Evolutionary conservation across 2,113 vertebrate species (phyloP).

Genomic region (Eubucco bourcierii): DNA sequence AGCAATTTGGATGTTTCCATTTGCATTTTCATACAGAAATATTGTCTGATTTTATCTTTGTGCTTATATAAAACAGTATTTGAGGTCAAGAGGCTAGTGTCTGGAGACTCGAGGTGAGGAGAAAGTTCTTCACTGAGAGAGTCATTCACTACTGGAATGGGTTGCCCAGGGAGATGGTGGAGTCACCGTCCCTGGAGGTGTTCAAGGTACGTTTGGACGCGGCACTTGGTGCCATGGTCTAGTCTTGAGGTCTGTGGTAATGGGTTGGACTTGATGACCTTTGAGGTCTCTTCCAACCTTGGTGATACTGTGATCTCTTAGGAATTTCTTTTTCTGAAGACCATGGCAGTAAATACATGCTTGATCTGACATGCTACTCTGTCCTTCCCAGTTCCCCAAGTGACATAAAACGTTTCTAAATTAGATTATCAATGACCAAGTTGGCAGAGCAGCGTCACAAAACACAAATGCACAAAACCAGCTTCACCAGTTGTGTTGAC

Average conservation of each 20-base stretch:
- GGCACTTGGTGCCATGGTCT: too few relatives aligned
- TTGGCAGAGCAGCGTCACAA: not conserved
- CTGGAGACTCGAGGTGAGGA: too few relatives aligned
- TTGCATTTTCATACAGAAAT: not conserved
- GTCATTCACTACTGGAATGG: too few relatives aligned
- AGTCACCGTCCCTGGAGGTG: too few relatives aligned
- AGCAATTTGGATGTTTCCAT: not conserved
- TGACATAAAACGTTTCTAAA: not conserved
- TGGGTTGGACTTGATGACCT: too few relatives aligned
- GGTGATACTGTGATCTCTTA: too few relatives aligned
- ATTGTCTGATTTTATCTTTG: not conserved
- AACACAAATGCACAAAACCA: not conserved
- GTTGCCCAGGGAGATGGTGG: too few relatives aligned
- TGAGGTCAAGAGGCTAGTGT: not conserved
- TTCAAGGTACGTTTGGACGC: too few relatives aligned
- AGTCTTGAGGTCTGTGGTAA: too few relatives aligned
- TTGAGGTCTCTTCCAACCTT: too few relatives aligned
- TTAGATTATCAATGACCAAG: not conserved
- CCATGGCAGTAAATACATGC: not conserved
- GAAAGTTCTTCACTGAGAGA: too few relatives aligned
- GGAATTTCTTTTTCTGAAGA: not conserved
- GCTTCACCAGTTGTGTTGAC: not conserved
- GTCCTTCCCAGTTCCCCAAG: not conserved
- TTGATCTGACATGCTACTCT: accelerated
- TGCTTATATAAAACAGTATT: not conserved